phyloP scores from a whole-genome alignment of 2,113 vertebrate genomes.

The Peucedramus taeniatus region DNA sequence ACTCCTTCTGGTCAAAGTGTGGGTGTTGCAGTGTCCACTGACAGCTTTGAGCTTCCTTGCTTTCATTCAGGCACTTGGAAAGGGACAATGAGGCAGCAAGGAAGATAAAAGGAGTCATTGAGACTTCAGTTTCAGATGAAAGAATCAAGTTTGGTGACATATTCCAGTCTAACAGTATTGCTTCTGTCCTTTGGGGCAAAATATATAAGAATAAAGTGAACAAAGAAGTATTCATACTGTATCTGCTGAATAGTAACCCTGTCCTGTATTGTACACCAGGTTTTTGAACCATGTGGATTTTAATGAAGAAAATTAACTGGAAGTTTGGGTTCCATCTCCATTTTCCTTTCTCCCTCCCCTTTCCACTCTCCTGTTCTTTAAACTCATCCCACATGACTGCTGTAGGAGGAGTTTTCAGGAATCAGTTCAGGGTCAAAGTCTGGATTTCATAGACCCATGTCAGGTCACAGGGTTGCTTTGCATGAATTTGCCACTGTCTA shows the following conservation, averaged over 20 bases:
- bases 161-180: conserved; percentile 50
- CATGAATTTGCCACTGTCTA: background rate
- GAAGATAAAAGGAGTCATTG: conserved; percentile 73
- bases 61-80: conserved; percentile 17
- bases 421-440: background rate
- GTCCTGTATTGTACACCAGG: background rate
- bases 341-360: background rate
- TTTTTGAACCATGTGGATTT: background rate
- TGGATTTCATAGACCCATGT: background rate
- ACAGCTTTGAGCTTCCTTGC: conserved; percentile 51
- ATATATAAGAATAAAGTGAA: conserved; percentile 36
- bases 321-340: background rate
- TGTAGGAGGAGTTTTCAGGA: background rate
- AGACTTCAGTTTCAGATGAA: conserved; percentile 60
- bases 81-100: conserved; percentile 15
- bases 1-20: conserved; percentile 54
- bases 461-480: background rate
- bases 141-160: conserved; percentile 51
- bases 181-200: conserved; percentile 53
- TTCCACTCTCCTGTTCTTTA: background rate
- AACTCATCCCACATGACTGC: background rate
- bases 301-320: background rate
- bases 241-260: conserved; percentile 6
- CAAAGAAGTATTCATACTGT: conserved; percentile 39
- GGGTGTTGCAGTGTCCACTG: conserved; percentile 61